Evolutionary conservation across 2,888 invertebrate species (phyloP), one percentile per base, ranked within the genome.

Genomic region (Diabrotica balteata): DNA sequence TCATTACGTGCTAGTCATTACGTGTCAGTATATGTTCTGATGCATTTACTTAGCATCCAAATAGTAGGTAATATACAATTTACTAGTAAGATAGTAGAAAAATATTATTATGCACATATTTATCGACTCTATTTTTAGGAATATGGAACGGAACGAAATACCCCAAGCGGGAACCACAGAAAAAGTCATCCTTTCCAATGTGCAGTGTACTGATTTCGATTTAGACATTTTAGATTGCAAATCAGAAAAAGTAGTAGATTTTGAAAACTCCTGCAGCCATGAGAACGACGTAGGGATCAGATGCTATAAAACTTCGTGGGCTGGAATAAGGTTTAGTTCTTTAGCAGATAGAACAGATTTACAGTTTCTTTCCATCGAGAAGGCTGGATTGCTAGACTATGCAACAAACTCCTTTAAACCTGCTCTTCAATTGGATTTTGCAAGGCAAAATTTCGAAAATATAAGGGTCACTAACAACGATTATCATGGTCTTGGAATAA

Each of bases 361-460:
- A 70, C 95, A 96, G 81, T 95, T 92, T 76, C 88, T 96, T 7
- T 93, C 92, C 3, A 90, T 98, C 54, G 96, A 97, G 84, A 92
- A 91, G 82, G 96, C 98, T 7, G 99, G 99, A 0, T 87, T 98
- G 0, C 87, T 97, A 62, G 98, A 99, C 85, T 97, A 96, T 80
- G 90, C 94, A 0, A 95, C 94, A 0, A 93, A 93, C 83, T 83
- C 89, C 0, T 95, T 96, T 76, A 95, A 93, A 80, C 94, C 96
- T 8, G 96, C 96, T 0, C 84, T 96, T 10, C 96, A 96, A 85
- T 92, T 95, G 74, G 95, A 95, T 79, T 93, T 94, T 77, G 90
- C 93, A 1, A 87, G 93, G 11, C 94, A 94, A 77, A 91, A 93
- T 74, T 85, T 95, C 75, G 94, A 95, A 82, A 93, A 91, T 77